A percentile compares a stretch with the other conserved stretches of the same genome.
These are phyloP conservation scores for Galeruca laticollis DNA, from an alignment of 2,888 invertebrate genomes.

Conservation along the genomic window DNA sequence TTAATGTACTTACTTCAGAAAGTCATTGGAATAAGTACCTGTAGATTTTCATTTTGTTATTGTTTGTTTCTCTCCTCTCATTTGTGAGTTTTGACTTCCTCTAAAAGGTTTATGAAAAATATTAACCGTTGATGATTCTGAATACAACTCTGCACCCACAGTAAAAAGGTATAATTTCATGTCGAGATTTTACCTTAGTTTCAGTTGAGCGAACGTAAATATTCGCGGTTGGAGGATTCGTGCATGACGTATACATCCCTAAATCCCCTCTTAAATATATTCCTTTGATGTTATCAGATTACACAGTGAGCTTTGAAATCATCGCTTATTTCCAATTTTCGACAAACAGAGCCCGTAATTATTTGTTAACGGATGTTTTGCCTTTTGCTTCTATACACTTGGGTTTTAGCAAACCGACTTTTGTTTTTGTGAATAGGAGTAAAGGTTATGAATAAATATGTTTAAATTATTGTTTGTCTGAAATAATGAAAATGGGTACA, in stretches of 20 bases:
- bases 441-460: not conserved
- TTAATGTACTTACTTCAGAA: too few relatives aligned
- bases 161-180: constrained; percentile 7
- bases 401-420: not conserved
- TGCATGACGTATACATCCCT: constrained; percentile 8
- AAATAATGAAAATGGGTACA: not conserved
- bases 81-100: not conserved
- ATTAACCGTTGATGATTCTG: not conserved
- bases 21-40: not conserved
- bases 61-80: too few relatives aligned
- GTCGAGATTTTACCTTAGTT: constrained; percentile 29
- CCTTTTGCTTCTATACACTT: not conserved
- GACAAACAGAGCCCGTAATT: constrained; percentile 31
- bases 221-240: constrained; percentile 21
- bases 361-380: constrained; percentile 38
- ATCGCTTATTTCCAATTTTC: constrained; percentile 35
- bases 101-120: too few relatives aligned
- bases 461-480: not conserved
- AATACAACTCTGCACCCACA: not conserved
- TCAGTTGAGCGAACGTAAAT: constrained; percentile 23
- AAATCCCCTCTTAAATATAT: constrained; percentile 35
- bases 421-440: not conserved
- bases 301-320: constrained; percentile 37
- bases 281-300: constrained; percentile 43
- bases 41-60: too few relatives aligned